Evolutionary conservation across 2,888 invertebrate species (phyloP).

Genomic region (Amiota minor): DNA sequence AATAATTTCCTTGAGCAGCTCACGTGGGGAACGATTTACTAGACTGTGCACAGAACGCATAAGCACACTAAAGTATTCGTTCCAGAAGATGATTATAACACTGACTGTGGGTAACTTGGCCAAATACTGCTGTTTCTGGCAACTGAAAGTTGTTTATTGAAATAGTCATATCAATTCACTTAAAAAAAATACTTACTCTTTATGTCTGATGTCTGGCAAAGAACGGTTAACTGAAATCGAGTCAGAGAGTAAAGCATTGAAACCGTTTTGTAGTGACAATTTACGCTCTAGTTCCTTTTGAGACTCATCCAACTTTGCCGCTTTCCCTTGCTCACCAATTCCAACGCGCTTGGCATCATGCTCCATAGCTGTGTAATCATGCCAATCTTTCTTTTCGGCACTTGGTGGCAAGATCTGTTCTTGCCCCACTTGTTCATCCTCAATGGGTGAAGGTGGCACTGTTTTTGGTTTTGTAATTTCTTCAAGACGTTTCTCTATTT

Average conservation of each 20-base stretch:
- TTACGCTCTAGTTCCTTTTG: conserved; percentile 76
- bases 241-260: conserved; percentile 94
- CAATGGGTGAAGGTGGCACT: background rate
- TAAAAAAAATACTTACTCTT: conserved; percentile 71
- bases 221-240: conserved; percentile 91
- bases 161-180: background rate
- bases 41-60: conserved; percentile 87
- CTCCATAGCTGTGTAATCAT: conserved; percentile 81
- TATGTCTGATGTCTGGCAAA: conserved; percentile 83
- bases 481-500: too few species aligned
- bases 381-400: conserved; percentile 83
- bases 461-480: background rate
- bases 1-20: conserved; percentile 90
- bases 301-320: conserved; percentile 79
- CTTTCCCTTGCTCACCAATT: conserved; percentile 83
- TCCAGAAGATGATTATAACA: conserved; percentile 93
- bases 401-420: conserved; percentile 45
- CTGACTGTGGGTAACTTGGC: conserved; percentile 81
- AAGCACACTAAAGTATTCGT: conserved; percentile 93
- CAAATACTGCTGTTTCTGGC: conserved; percentile 64
- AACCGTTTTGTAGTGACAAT: conserved; percentile 91
- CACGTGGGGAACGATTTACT: conserved; percentile 86
- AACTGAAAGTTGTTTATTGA: conserved; percentile 51
- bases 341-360: conserved; percentile 79
- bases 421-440: conserved; percentile 24